Percentiles rank a stretch among this genome's conserved stretches.
Evolutionary conservation across 2,797 vertebrate species (phyloP).

Genomic region (Pseudochirops cupreus): DNA sequence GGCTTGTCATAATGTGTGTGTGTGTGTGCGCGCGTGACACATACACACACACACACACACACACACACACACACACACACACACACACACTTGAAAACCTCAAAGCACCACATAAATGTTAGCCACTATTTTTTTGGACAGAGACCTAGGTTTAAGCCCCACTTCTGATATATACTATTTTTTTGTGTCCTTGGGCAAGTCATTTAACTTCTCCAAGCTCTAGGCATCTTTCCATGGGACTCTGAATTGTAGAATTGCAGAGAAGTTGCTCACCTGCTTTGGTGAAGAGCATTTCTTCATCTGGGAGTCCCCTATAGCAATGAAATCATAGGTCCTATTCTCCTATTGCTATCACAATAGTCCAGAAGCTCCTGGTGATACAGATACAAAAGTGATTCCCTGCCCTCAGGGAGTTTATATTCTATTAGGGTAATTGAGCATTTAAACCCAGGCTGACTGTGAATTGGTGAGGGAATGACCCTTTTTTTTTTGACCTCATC

Average conservation of each 20-base stretch:
- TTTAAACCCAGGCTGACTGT: neutral
- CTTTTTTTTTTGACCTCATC: neutral
- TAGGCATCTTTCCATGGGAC: neutral
- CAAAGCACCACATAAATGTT: neutral
- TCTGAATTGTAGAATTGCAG: neutral
- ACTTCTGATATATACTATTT: neutral
- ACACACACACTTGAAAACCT: neutral
- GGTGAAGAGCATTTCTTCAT: neutral
- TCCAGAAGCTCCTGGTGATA: neutral
- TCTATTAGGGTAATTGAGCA: neutral
- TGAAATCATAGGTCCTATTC: neutral
- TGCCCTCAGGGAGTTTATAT: neutral
- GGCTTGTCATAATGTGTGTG: neutral
- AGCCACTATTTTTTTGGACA: neutral
- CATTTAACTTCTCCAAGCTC: neutral
- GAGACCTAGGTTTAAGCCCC: neutral
- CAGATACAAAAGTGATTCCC: neutral
- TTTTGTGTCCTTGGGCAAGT: neutral
- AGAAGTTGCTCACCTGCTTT: neutral
- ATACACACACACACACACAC: no score
- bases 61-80: neutral
- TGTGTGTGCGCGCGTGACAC: no score
- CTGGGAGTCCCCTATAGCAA: neutral
- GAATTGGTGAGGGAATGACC: neutral
- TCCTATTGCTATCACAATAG: neutral